A percentile compares a stretch with the other conserved stretches of the same genome.
These are phyloP conservation scores for Celastrina argiolus DNA, from an alignment of 2,888 invertebrate genomes.

Conservation along the genomic window DNA sequence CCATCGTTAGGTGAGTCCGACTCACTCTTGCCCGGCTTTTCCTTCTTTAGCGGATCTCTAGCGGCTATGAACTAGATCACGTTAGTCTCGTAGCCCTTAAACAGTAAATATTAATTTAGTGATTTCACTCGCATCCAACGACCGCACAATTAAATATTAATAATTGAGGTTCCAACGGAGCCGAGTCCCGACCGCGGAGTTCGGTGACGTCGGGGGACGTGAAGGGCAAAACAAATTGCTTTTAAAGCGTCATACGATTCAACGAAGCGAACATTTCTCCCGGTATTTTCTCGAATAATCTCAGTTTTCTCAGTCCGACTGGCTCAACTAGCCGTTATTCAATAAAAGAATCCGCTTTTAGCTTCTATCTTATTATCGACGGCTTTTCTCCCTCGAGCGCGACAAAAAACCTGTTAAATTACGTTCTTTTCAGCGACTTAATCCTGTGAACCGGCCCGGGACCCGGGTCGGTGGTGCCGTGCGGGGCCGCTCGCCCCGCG, in stretches of 20 bases:
- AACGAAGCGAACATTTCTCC: neutral
- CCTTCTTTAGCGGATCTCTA: no score
- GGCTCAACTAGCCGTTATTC: slow-evolving; percentile 17
- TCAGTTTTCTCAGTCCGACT: neutral
- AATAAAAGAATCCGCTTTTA: slow-evolving; percentile 15
- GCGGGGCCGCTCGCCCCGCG: neutral
- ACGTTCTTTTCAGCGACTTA: slow-evolving; percentile 17
- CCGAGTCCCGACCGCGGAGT: no score
- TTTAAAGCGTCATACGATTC: neutral
- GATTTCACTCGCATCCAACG: no score
- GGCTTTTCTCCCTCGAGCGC: neutral
- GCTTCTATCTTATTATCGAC: slow-evolving; percentile 15
- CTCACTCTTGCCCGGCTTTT: no score
- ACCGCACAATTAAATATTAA: no score
- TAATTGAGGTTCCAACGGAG: no score
- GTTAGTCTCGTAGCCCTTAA: no score
- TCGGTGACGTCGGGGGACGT: neutral
- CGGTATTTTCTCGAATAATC: neutral
- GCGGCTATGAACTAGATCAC: no score
- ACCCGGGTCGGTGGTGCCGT: no score
- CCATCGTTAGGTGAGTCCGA: no score
- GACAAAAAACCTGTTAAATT: slow-evolving; percentile 19
- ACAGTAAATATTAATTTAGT: no score
- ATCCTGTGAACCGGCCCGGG: neutral
- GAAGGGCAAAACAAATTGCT: neutral